Base-by-base conservation (phyloP, 2,797 vertebrate genomes). In the Chrysocyon brachyurus region DNA sequence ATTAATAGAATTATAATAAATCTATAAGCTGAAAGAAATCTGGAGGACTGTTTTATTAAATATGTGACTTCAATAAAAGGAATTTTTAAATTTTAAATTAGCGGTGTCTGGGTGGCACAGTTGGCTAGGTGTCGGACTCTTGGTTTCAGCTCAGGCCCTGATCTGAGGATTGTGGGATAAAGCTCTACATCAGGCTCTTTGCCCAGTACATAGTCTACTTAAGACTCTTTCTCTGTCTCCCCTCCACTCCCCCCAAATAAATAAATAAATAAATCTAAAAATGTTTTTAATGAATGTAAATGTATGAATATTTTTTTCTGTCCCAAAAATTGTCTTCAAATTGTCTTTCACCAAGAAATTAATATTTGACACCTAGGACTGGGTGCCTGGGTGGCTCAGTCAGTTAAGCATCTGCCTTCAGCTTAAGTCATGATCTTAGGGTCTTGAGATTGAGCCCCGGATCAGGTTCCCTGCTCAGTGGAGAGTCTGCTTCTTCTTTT, bases 1-100 rank as follows among this genome's bases (percentile, higher is more conserved):
- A 90, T 92, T 87, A 90, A 68, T 21, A 77, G 26, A 96, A 84
- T 94, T 66, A 73, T 89, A 78, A 79, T 89, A 75, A 82, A 78
- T 33, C 46, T 91, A 22, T 63, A 93, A 77, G 1, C 15, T 86
- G 12, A 54, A 79, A 87, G 12, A 54, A 78, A 87, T 4, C 40
- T 87, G 93, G 68, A 73, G 12, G 12, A 72, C 31, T 87, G 16
- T 2, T 36, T 84, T 72, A 63, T 68, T 26, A 72, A 57, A 56
- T 54, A 72, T 75, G 4, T 75, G 12, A 92, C 6, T 36, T 94
- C 61, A 84, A 52, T 90, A 68, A 68, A 81, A 86, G 87, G 3
- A 78, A 94, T 40, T 92, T 63, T 59, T 92, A 81, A 79, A 61
- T 87, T 77, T n/a, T 14, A 17, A 95, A 75, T 33, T 9, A 33